Evolutionary conservation across 2,113 vertebrate genomes (phyloP), one percentile per base, ranked within the genome.

Genomic region (Zapornia atra): DNA sequence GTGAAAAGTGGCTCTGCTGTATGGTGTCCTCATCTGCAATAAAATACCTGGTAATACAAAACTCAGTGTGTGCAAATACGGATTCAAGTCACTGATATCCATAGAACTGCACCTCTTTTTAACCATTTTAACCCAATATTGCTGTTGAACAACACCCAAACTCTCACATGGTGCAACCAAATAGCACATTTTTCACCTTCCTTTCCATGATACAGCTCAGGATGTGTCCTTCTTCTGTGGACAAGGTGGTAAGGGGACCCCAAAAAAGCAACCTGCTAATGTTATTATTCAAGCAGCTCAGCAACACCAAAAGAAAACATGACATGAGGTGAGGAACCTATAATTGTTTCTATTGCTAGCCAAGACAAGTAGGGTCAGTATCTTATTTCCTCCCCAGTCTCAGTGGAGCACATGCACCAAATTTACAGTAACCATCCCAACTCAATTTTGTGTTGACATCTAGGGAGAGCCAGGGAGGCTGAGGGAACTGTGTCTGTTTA

Each of bases 321-420:
- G 0, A 4, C 21, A 46, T 25, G 15, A 56, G 40, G 12, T 0
- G 2, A 81, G 69, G 50, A 88, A 59, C 29, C 33, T 70, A 21
- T 13, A 40, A 12, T 21, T 16, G 25, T 48, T 86, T 42, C 68
- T 36, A 16, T 18, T 72, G 24, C 19, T 57, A 46, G 42, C n/a
- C 31, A 60, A 24, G 31, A 4, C 51, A 81, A 29, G 19, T 2
- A 18, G 24, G n/a, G 22, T 17, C 82, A 73, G 22, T 15, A 66
- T 56, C 40, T 87, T 61, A 29, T 61, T 91, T 33, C 38, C 31
- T 44, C 28, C 8, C 4, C 40, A 65, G 8, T 7, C 26, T 24
- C 2, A 0, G 28, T 1, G 3, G 59, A 76, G 18, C 15, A 51
- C 33, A 5, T 5, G 10, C 6, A 44, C 31, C 34, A 46, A 57